Percentiles rank a stretch among this genome's conserved stretches.
Evolutionary conservation across 2,113 vertebrate species (phyloP).

Genomic region (human (Homo sapiens)): DNA sequence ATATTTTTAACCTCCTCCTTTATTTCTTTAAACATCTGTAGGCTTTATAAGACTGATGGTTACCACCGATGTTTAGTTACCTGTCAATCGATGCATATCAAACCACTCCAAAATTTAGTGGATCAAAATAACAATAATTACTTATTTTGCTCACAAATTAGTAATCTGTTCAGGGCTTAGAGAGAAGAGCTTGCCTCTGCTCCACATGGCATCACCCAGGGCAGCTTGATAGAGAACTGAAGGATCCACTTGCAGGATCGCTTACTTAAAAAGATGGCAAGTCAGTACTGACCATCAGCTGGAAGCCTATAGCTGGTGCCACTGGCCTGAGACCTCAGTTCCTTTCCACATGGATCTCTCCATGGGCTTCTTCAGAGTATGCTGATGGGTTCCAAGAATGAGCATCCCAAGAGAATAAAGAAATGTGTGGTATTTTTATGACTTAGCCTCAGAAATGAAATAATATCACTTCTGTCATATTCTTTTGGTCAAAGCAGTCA

Average conservation of each 20-base stretch:
- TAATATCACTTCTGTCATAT: neutral
- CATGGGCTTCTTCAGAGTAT: neutral
- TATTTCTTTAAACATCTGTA: neutral
- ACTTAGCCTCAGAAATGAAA: slow-evolving; percentile 27
- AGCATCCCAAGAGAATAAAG: neutral
- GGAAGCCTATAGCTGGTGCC: neutral
- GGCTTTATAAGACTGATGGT: neutral
- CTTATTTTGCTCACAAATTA: slow-evolving; percentile 12
- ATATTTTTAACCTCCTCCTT: neutral
- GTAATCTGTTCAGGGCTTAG: neutral
- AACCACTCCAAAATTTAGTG: neutral
- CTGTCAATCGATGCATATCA: neutral
- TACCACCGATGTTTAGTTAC: neutral
- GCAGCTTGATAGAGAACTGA: neutral
- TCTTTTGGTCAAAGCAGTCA: neutral
- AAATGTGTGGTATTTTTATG: neutral
- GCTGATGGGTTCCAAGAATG: neutral
- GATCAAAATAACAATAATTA: neutral
- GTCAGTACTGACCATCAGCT: neutral
- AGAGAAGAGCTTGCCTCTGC: neutral
- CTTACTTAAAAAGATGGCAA: neutral
- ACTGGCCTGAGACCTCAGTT: neutral
- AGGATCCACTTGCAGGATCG: neutral
- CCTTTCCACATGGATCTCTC: neutral
- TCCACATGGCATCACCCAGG: neutral